Conservation (phyloP, 2,888 invertebrate species). For the Venustoraphidia nigricollis region DNA sequence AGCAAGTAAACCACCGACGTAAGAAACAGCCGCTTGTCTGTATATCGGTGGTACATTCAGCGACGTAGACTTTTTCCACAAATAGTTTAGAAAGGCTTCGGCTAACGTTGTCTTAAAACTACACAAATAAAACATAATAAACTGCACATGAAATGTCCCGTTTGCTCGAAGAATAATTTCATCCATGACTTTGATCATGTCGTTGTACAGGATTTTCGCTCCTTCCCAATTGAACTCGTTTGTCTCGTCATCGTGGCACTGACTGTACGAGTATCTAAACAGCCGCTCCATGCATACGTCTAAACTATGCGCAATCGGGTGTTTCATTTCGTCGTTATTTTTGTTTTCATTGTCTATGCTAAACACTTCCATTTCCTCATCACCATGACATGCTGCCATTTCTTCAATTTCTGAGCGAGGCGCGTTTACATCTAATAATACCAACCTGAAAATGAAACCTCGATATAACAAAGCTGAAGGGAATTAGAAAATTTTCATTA, state of each 20-base stretch:
- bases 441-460: constrained; percentile 50
- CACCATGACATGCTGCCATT: constrained; percentile 28
- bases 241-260: constrained; percentile 31
- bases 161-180: constrained; percentile 68
- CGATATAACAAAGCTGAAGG: no score
- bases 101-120: constrained; percentile 42
- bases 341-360: constrained; percentile 39
- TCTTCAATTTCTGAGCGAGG: constrained; percentile 36
- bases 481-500: no score
- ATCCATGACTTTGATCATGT: constrained; percentile 58
- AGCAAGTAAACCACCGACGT: constrained; percentile 59
- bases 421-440: constrained; percentile 59
- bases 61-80: constrained; percentile 60
- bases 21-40: constrained; percentile 54
- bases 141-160: constrained; percentile 67
- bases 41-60: constrained; percentile 45
- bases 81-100: constrained; percentile 49
- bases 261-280: constrained; percentile 48
- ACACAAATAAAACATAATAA: constrained; percentile 56
- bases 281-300: constrained; percentile 66
- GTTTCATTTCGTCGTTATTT: constrained; percentile 28
- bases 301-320: constrained; percentile 45
- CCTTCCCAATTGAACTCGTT: constrained; percentile 36
- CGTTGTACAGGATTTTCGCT: constrained; percentile 42
- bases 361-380: constrained; percentile 30